Conservation (phyloP, 30 jellyfish, hydroid and myxozoan species). For the Aurelia sp. region DNA sequence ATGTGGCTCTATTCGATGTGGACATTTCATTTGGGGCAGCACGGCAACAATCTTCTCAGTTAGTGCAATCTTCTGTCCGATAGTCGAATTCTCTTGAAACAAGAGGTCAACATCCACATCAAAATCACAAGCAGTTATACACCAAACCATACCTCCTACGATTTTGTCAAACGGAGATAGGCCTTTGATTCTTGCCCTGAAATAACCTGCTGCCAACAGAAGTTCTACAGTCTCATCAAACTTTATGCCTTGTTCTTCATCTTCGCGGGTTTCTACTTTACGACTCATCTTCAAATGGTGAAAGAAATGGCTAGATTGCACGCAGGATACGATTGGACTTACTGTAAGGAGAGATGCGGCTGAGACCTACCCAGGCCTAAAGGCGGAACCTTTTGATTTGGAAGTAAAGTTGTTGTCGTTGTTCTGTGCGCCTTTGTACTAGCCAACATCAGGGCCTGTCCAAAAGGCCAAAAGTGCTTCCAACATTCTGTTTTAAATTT, state of each 20-base stretch:
- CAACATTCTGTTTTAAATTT: too few species aligned
- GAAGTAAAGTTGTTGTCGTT: too few species aligned
- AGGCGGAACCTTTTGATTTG: too few species aligned
- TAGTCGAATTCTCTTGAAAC: slow-evolving; percentile 95
- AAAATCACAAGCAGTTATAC: slow-evolving; percentile 90
- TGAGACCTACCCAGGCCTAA: too few species aligned
- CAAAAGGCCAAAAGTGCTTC: too few species aligned
- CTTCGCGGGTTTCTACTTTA: slow-evolving; percentile 95
- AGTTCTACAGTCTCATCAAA: slow-evolving; percentile 87
- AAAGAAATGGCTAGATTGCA: too few species aligned
- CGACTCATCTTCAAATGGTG: slow-evolving; percentile 3
- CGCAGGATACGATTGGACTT: too few species aligned
- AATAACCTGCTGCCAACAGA: slow-evolving; percentile 96
- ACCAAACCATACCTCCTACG: slow-evolving; percentile 99
- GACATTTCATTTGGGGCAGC: slow-evolving; percentile 95
- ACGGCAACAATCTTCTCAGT: slow-evolving; percentile 97
- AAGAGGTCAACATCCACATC: slow-evolving; percentile 97
- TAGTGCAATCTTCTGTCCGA: slow-evolving; percentile 94
- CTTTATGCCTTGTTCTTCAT: slow-evolving; percentile 93
- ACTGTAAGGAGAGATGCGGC: too few species aligned
- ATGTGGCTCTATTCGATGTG: slow-evolving; percentile 99
- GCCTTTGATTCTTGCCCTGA: slow-evolving; percentile 97
- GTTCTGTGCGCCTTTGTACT: too few species aligned
- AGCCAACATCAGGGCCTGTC: too few species aligned
- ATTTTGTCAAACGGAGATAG: slow-evolving; percentile 97